phyloP scores from a whole-genome alignment of 2,888 invertebrate genomes.

The Phengaris arion region DNA sequence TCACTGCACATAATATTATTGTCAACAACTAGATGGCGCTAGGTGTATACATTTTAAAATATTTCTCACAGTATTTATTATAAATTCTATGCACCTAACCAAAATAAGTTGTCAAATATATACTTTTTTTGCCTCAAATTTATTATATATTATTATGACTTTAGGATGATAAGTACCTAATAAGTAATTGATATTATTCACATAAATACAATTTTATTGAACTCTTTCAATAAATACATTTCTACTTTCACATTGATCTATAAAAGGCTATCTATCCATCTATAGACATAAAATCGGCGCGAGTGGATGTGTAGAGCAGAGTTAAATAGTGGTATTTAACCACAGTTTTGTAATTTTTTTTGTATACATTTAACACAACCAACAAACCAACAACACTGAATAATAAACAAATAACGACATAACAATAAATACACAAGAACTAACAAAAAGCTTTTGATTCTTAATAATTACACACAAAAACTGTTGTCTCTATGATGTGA shows the following conservation, averaged over 20 bases:
- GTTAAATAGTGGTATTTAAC: not conserved
- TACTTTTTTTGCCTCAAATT: not conserved
- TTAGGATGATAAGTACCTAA: too few relatives aligned
- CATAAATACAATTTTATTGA: not conserved
- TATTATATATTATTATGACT: not conserved
- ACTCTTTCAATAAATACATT: too few relatives aligned
- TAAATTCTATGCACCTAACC: too few relatives aligned
- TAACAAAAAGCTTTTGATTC: conserved; percentile 15
- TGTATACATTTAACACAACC: not conserved
- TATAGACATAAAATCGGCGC: too few relatives aligned
- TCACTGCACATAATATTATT: not conserved
- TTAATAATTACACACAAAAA: conserved; percentile 11
- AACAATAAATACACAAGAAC: not conserved
- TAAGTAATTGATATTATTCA: too few relatives aligned
- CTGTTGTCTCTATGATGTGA: not conserved
- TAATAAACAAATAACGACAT: not conserved
- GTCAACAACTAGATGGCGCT: conserved; percentile 9
- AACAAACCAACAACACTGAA: not conserved
- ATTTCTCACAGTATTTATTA: too few relatives aligned
- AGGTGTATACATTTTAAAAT: not conserved
- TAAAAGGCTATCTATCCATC: too few relatives aligned
- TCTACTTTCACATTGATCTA: too few relatives aligned
- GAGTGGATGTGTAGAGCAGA: not conserved
- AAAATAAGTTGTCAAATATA: too few relatives aligned
- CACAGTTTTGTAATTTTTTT: not conserved